Percentiles rank a stretch among this genome's conserved stretches.
These are phyloP conservation scores for Sphenodon punctatus DNA, from an alignment of 2,797 vertebrate genomes.

Conservation along the genomic window DNA sequence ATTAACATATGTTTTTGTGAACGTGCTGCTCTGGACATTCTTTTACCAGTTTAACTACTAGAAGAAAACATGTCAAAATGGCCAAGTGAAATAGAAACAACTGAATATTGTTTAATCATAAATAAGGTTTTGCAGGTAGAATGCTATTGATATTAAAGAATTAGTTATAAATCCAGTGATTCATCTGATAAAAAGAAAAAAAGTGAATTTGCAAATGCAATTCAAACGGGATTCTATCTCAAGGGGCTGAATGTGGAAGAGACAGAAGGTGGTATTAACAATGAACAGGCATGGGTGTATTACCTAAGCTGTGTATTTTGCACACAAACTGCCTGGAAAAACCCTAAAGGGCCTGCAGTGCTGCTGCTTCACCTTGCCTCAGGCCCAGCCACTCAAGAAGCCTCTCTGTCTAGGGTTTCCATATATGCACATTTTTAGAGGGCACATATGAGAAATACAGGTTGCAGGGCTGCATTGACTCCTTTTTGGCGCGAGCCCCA, in stretches of 20 bases:
- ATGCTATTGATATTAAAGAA: background rate
- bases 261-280: background rate
- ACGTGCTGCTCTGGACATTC: slow-evolving; percentile 42
- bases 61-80: slow-evolving; percentile 9
- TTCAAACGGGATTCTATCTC: background rate
- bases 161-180: background rate
- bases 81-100: slow-evolving; percentile 20
- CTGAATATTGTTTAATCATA: too few species aligned
- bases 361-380: too few species aligned
- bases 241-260: fast-evolving
- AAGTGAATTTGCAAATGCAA: background rate
- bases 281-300: too few species aligned
- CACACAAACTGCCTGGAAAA: too few species aligned
- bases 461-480: too few species aligned
- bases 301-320: too few species aligned
- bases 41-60: slow-evolving; percentile 31
- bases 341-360: too few species aligned
- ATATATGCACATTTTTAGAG: too few species aligned
- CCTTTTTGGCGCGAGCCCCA: too few species aligned
- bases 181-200: background rate
- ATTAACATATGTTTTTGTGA: slow-evolving; percentile 35
- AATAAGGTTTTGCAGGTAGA: slow-evolving; percentile 14
- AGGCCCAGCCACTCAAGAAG: too few species aligned
- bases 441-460: too few species aligned
- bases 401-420: too few species aligned